phyloP scores from a whole-genome alignment of 2,797 vertebrate genomes.

The Acanthopagrus latus region DNA sequence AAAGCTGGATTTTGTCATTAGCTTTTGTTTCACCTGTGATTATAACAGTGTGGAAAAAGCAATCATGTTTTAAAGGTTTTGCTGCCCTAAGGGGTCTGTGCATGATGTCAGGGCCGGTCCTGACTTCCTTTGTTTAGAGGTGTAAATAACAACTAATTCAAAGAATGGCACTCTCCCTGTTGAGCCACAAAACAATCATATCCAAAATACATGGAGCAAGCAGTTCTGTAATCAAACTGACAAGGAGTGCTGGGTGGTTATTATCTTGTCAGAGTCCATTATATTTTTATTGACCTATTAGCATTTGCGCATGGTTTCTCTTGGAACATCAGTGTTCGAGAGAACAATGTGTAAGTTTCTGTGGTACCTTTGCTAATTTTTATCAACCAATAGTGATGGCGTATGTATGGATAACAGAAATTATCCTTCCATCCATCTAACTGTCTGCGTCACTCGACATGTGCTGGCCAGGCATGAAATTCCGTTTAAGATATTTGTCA shows the following conservation, averaged over 20 bases:
- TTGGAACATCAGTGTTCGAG: neutral
- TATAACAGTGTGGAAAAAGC: neutral
- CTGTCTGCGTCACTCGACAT: too few relatives aligned
- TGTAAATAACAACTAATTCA: constrained; percentile 17
- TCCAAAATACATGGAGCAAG: neutral
- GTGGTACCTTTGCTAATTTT: neutral
- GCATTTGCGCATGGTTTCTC: neutral
- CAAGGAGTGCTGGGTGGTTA: constrained; percentile 7
- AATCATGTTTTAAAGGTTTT: constrained; percentile 4
- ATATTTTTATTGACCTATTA: neutral
- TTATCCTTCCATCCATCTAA: neutral
- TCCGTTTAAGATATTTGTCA: too few relatives aligned
- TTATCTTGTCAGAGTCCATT: constrained; percentile 15
- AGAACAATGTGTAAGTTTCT: neutral
- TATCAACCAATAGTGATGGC: neutral
- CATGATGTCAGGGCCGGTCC: neutral
- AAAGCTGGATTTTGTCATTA: neutral
- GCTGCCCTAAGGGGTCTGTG: constrained; percentile 2
- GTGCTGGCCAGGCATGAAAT: too few relatives aligned
- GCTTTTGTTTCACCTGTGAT: neutral
- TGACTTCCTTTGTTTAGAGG: constrained; percentile 1
- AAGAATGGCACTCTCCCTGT: neutral
- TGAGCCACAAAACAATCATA: constrained; percentile 14
- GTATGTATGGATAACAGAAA: neutral
- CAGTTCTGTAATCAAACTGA: constrained; percentile 28